Conservation (phyloP, 1,140 invertebrate species). For the Medauroidea extradentata region DNA sequence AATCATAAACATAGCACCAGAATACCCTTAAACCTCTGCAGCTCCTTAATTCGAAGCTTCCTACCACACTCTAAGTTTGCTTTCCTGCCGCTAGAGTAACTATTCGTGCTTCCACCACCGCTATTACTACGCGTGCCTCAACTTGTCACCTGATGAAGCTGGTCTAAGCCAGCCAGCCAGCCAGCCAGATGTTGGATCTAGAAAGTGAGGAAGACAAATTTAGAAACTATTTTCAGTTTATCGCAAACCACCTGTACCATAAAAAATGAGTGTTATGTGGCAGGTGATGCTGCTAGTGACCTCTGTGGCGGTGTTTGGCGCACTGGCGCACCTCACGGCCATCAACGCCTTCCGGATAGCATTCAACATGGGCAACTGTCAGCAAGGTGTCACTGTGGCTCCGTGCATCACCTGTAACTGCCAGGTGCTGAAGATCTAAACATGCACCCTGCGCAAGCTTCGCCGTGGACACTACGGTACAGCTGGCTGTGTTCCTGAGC, state of each 20-base stretch:
- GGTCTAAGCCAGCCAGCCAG: no score
- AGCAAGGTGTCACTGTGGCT: constrained; percentile 57
- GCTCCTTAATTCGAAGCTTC: no score
- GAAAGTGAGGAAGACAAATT: no score
- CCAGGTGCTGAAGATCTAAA: constrained; percentile 52
- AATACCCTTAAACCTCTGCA: no score
- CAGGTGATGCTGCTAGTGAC: not conserved
- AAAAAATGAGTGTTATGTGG: not conserved
- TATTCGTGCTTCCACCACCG: no score
- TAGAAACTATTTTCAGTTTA: no score
- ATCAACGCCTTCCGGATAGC: constrained; percentile 37
- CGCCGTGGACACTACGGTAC: constrained; percentile 33
- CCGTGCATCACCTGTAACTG: constrained; percentile 62
- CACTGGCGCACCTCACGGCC: constrained; percentile 12
- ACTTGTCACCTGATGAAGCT: no score
- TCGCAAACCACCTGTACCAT: constrained; percentile 14
- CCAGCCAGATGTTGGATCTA: no score
- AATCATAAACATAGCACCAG: no score
- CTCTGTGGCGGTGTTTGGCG: constrained; percentile 10
- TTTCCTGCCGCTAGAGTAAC: no score
- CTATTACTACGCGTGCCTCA: no score
- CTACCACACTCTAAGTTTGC: no score
- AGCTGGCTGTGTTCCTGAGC: constrained; percentile 42
- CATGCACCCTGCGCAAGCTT: constrained; percentile 24
- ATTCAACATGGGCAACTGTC: constrained; percentile 44